Evolutionary conservation across 2,113 vertebrate species (phyloP).

Genomic region (Natator depressus): DNA sequence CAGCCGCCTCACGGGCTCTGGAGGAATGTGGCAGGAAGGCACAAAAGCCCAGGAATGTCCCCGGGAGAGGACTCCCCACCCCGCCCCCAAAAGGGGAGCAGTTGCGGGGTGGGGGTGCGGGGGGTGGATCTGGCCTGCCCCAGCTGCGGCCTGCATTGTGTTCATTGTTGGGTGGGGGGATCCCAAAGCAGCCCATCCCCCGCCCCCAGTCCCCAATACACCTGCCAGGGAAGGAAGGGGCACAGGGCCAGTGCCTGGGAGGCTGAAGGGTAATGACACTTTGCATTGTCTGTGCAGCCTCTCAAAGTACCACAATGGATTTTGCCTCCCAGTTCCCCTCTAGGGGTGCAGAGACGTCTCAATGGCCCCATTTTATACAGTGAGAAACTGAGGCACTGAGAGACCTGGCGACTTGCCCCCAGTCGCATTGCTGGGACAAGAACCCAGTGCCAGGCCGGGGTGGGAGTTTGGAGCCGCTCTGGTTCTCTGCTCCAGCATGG

Average conservation of each 20-base stretch:
- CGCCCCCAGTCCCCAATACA: neutral
- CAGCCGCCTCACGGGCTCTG: neutral
- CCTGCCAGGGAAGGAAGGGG: neutral
- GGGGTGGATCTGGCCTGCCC: neutral
- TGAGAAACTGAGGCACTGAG: neutral
- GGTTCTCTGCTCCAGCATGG: neutral
- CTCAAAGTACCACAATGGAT: neutral
- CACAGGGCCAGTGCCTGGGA: neutral
- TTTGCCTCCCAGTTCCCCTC: neutral
- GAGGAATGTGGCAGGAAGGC: slow-evolving; percentile 24
- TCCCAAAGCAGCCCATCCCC: neutral
- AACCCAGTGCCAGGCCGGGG: neutral
- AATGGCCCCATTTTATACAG: neutral
- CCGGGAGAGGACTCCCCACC: neutral
- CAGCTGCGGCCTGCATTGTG: neutral
- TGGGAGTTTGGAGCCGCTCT: neutral
- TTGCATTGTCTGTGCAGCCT: neutral
- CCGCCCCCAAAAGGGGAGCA: neutral
- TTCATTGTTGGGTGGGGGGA: neutral
- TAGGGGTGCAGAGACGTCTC: neutral
- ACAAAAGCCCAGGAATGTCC: slow-evolving; percentile 13
- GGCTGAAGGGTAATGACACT: neutral
- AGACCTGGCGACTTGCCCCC: neutral
- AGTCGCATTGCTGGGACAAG: neutral
- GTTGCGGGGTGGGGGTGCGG: neutral